Evolutionary conservation across 2,888 invertebrate species (phyloP).

Genomic region (Folsomia manolachei): DNA sequence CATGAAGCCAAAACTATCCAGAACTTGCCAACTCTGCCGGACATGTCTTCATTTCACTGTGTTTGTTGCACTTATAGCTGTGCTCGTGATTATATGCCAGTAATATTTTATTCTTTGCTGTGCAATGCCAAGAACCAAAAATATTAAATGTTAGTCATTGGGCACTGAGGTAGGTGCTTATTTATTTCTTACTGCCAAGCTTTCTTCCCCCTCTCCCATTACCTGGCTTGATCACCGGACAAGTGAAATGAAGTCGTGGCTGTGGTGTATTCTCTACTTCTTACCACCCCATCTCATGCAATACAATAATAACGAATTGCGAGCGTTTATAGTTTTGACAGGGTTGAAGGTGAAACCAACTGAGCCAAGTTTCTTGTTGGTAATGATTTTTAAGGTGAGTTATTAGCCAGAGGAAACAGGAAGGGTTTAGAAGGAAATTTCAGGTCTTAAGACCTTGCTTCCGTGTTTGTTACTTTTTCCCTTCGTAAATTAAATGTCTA

Average conservation of each 20-base stretch:
- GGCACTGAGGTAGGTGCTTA: slow-evolving; percentile 1
- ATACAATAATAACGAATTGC: slow-evolving; percentile 1
- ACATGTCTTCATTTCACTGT: background rate
- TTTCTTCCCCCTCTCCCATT: background rate
- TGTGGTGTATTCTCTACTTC: background rate
- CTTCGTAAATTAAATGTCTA: slow-evolving; percentile 11
- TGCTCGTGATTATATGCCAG: background rate
- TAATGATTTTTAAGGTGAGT: background rate
- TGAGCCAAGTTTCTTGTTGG: too few relatives aligned
- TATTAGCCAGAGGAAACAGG: background rate
- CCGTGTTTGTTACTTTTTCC: slow-evolving; percentile 11
- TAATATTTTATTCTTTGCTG: background rate
- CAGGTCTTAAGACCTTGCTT: slow-evolving; percentile 4
- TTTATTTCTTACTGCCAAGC: background rate
- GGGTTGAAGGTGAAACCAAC: background rate
- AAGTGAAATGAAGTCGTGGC: background rate
- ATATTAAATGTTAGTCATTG: background rate
- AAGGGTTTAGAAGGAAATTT: slow-evolving; percentile 2
- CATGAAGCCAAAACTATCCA: background rate
- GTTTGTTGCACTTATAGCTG: background rate
- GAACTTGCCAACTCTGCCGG: too few relatives aligned
- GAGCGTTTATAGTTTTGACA: background rate
- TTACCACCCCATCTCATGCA: background rate
- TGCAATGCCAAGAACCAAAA: background rate
- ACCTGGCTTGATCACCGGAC: background rate